A percentile compares a stretch with the other conserved stretches of the same genome.
These are phyloP conservation scores for Colletes latitarsis DNA, from an alignment of 1,140 invertebrate genomes.

Conservation along the genomic window DNA sequence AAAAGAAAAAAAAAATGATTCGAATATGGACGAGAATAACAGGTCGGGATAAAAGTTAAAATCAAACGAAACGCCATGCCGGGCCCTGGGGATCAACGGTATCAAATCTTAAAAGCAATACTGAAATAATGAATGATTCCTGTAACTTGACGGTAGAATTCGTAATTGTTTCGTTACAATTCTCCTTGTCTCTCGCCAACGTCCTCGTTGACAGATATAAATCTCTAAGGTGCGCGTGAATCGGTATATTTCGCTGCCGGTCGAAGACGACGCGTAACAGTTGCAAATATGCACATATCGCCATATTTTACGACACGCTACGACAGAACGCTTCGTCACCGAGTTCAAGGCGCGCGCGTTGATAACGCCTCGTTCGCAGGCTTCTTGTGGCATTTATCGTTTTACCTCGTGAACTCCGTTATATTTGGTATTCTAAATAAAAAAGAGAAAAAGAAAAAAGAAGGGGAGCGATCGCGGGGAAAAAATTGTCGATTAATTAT, in stretches of 20 bases:
- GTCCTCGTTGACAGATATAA: too few relatives aligned
- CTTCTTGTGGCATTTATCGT: not conserved
- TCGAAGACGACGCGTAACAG: not conserved
- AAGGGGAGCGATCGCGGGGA: not conserved
- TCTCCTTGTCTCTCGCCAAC: too few relatives aligned
- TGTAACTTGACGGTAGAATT: too few relatives aligned
- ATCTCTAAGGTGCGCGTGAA: not conserved
- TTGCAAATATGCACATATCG: conserved; percentile 14
- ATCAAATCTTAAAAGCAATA: too few relatives aligned
- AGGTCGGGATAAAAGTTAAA: too few relatives aligned
- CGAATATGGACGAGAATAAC: too few relatives aligned
- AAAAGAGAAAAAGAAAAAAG: not conserved
- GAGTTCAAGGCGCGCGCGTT: conserved; percentile 37
- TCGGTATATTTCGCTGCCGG: not conserved
- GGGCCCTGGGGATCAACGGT: too few relatives aligned
- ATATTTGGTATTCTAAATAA: conserved; percentile 16
- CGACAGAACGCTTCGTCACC: conserved; percentile 36
- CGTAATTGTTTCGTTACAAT: too few relatives aligned
- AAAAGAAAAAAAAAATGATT: too few relatives aligned
- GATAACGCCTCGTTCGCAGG: conserved; percentile 30
- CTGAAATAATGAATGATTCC: too few relatives aligned
- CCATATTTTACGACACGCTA: conserved; percentile 4
- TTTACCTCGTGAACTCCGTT: conserved; percentile 5
- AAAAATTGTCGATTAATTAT: conserved; percentile 17
- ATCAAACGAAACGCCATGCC: too few relatives aligned